A percentile compares a stretch with the other conserved stretches of the same genome.
phyloP scores from a whole-genome alignment of 1,140 invertebrate genomes.

The Zaprionus camerounensis region DNA sequence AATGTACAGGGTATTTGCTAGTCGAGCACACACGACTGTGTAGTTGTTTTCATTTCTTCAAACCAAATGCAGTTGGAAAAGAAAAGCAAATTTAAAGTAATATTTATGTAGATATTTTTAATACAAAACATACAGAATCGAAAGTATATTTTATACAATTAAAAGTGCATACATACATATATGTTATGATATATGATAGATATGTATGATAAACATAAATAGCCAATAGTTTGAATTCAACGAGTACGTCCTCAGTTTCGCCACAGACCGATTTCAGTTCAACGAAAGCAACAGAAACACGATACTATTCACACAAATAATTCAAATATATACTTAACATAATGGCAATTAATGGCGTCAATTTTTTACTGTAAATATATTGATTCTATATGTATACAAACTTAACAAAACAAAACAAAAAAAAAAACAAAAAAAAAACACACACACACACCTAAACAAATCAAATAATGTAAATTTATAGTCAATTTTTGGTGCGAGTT shows the following conservation, averaged over 20 bases:
- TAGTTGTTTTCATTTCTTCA: constrained; percentile 6
- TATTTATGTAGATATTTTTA: constrained; percentile 47
- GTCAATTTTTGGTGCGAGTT: constrained; percentile 65
- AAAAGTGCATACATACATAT: constrained; percentile 7
- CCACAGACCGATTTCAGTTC: constrained; percentile 20
- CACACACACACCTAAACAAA: constrained; percentile 2
- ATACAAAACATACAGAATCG: constrained; percentile 18
- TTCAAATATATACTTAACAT: constrained; percentile 43
- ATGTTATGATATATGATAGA: constrained; percentile 7
- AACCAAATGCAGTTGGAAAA: not conserved
- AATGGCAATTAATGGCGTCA: constrained; percentile 75
- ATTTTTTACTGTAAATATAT: constrained; percentile 77
- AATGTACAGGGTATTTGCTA: constrained; percentile 4
- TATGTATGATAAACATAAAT: constrained; percentile 22
- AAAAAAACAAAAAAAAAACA: constrained; percentile 5
- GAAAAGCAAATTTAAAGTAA: constrained; percentile 20
- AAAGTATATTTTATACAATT: constrained; percentile 53
- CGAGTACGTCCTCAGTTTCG: constrained; percentile 53
- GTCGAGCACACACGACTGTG: constrained; percentile 17
- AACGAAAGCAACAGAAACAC: constrained; percentile 15
- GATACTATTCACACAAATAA: constrained; percentile 23
- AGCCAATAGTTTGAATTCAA: constrained; percentile 36
- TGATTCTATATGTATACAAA: constrained; percentile 48
- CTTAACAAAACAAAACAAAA: constrained; percentile 35
- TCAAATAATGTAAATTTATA: constrained; percentile 57